Base-by-base conservation (phyloP, 2,888 invertebrate genomes). In the Itoplectis maculator region DNA sequence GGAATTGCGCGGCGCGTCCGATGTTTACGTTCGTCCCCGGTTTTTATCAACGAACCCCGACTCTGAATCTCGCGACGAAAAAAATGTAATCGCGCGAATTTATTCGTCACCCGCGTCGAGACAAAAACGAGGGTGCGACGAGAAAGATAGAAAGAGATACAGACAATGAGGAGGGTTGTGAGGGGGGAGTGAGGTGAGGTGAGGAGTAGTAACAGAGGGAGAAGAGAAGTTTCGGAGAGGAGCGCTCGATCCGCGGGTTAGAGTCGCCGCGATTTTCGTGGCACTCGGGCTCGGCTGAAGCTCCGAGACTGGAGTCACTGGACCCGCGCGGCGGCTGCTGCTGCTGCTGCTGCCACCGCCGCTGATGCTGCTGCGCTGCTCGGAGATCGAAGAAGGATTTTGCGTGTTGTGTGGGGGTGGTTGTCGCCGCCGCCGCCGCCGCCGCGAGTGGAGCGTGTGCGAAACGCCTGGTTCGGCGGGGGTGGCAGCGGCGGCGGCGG, bases 291-390 rank as follows among this genome's bases (percentile, higher is more conserved):
- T 81, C 77, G 76, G 72, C 59, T 51, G 51, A 68, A 63, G 40
- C 29, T 75, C 65, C 79, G 79, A 79, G 79, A 79, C 82, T 82
- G 79, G 51, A 79, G 82, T 75, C 72, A 68, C 82, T 82, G 82
- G 82, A 82, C 79, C 79, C 70, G 68, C 51, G 77, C 29, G 20
- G 63, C 29, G 11, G 51, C 37, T 56, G 72, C 35, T 73, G 65
- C 45, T 59, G 70, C 69, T 8, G n/a, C n/a, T n/a, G n/a, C n/a
- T n/a, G n/a, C n/a, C n/a, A n/a, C n/a, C n/a, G n/a, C n/a, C n/a
- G n/a, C n/a, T n/a, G n/a, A n/a, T 68, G 66, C 45, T 47, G 69
- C 42, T 70, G 18, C 65, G 45, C 54, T 47, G 29, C 29, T 61
- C 51, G 66, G 59, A 81, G 76, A 77, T 81, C 81, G 81, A 78